A percentile compares a stretch with the other conserved stretches of the same genome.
phyloP scores from a whole-genome alignment of 2,797 vertebrate genomes.

The Leucoraja ocellata region DNA sequence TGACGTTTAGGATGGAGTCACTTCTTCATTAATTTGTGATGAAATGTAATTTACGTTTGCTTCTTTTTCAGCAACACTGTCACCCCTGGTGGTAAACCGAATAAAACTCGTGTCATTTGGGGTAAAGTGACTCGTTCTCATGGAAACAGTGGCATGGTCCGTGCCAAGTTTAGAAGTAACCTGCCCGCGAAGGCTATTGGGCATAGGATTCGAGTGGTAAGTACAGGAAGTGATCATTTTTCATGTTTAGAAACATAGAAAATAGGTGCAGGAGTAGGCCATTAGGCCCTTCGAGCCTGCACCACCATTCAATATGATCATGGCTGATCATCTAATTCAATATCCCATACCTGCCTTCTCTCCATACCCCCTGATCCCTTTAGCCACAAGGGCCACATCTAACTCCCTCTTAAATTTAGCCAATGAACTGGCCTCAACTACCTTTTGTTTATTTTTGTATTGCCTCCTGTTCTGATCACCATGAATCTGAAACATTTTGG shows the following conservation, averaged over 20 bases:
- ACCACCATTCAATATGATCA: too few species aligned
- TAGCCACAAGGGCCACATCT: too few species aligned
- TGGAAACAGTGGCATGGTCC: constrained; percentile 93
- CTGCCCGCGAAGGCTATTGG: constrained; percentile 93
- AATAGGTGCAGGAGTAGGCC: too few species aligned
- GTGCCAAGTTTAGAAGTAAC: constrained; percentile 92
- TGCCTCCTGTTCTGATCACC: neutral
- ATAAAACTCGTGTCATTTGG: constrained; percentile 94
- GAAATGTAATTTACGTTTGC: neutral
- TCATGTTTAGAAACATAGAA: neutral
- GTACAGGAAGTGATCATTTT: constrained; percentile 43
- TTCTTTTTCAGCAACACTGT: constrained; percentile 72
- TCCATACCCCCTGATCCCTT: too few species aligned
- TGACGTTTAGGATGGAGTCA: too few species aligned
- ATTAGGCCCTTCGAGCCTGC: too few species aligned
- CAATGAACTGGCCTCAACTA: too few species aligned
- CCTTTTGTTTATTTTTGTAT: neutral
- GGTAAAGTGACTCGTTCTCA: constrained; percentile 89
- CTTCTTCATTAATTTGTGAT: neutral
- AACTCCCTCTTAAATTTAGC: too few species aligned
- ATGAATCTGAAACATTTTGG: neutral
- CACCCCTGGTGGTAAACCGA: constrained; percentile 88
- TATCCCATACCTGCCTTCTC: too few species aligned
- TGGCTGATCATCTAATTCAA: too few species aligned
- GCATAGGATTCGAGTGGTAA: constrained; percentile 89